Conservation (phyloP, 92 coral and sea anemone genomes). For the Muricea muricata region DNA sequence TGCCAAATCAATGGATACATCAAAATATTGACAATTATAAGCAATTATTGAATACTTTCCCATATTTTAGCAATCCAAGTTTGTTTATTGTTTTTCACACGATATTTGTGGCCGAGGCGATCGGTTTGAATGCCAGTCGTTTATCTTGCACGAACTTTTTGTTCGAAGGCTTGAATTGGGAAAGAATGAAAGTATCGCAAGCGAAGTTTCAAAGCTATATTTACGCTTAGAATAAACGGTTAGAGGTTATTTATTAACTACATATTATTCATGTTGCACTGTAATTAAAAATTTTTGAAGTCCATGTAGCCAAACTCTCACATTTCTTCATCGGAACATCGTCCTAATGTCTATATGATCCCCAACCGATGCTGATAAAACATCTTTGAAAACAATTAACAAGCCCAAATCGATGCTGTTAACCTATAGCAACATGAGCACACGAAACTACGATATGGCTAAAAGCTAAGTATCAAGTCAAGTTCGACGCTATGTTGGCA, state of each 20-base stretch:
- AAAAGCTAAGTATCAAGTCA: neutral
- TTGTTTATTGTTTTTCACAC: neutral
- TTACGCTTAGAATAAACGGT: too few species aligned
- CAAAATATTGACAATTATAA: neutral
- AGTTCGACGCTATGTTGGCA: neutral
- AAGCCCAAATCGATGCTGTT: neutral
- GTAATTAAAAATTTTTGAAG: too few species aligned
- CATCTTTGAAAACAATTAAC: slow-evolving; percentile 30
- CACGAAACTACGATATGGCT: neutral
- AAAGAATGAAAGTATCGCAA: too few species aligned
- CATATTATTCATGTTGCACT: too few species aligned
- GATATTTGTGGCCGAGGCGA: neutral
- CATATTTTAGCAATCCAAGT: neutral
- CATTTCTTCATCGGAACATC: too few species aligned
- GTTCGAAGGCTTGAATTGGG: too few species aligned
- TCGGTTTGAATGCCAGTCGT: too few species aligned
- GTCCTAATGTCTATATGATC: slow-evolving; percentile 18
- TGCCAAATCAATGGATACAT: neutral
- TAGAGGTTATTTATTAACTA: too few species aligned
- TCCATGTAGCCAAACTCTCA: too few species aligned
- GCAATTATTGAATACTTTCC: neutral
- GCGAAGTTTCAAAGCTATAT: too few species aligned
- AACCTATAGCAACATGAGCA: neutral
- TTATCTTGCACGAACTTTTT: too few species aligned
- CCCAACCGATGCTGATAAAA: neutral